Evolutionary conservation across 2,888 invertebrate species (phyloP).

Genomic region (Thera britannica): DNA sequence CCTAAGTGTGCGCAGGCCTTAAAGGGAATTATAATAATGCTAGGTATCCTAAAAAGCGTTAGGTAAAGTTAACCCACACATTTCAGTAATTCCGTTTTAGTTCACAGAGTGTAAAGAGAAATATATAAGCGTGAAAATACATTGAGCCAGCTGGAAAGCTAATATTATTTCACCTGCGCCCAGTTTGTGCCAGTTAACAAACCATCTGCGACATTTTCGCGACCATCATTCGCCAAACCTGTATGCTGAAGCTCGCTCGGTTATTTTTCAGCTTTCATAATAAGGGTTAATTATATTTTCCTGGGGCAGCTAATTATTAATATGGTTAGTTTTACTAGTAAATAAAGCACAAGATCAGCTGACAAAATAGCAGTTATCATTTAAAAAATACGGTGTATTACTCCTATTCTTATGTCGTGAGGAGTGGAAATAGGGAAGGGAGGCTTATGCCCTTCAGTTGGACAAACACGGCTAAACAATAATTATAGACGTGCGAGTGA

Average conservation of each 20-base stretch:
- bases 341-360: not conserved
- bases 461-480: too few species aligned
- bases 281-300: not conserved
- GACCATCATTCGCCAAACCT: constrained; percentile 20
- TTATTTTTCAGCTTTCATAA: constrained; percentile 8
- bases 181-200: constrained; percentile 33
- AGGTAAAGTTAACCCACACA: not conserved
- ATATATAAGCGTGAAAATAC: constrained; percentile 30
- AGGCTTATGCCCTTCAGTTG: too few species aligned
- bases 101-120: constrained; percentile 17
- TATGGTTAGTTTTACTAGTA: too few species aligned
- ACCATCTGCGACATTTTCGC: constrained; percentile 29
- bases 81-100: constrained; percentile 10
- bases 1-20: too few species aligned
- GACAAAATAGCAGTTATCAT: not conserved
- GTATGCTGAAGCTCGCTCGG: constrained; percentile 7
- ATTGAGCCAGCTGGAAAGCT: constrained; percentile 30
- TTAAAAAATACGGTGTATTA: not conserved
- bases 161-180: constrained; percentile 32
- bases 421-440: too few species aligned
- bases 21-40: not conserved
- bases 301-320: too few species aligned
- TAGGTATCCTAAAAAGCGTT: not conserved
- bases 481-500: too few species aligned
- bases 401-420: too few species aligned